Evolutionary conservation across 2,113 vertebrate genomes (phyloP), one percentile per base, ranked within the genome.

Genomic region (Oncorhynchus gorbuscha): DNA sequence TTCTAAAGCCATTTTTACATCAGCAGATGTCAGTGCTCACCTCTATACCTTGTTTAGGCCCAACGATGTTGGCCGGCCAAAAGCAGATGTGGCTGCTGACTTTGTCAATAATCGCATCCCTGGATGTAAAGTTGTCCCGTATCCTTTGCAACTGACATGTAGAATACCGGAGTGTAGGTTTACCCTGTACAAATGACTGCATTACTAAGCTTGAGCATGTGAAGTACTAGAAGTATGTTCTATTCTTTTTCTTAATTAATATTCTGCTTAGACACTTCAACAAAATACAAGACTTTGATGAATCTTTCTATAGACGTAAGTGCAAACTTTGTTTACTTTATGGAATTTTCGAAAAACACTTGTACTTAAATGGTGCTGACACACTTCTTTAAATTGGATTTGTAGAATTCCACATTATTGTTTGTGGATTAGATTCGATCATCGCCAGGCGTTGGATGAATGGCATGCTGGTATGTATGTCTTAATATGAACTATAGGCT

Each of bases 371-470:
- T 14, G 28, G 2, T 5, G 39, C 32, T 45, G 65, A 5, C 0
- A 62, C 0, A 62, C 0, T 1, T 77, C 64, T 14, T 70, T 2
- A 69, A 8, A 35, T 18, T 51, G 20, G 22, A 11, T 69, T 6
- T 76, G 35, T 81, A 98, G 97, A 98, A 83, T 98, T 98, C 90
- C 97, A 98, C 88, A 97, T 98, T 80, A 96, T 98, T 75, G 96
- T 97, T 7, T 97, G 97, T 90, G 97, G 97, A 20, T 89, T 98
- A 89, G 97, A 98, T 83, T 98, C 97, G 66, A 94, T 98, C 84
- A 95, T 98, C 79, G 96, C 97, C 88, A 93, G 96, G 92, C 94
- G 97, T 84, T 99, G 97, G 96, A 96, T 98, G 91, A 98, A 98
- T 83, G 97, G 96, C 81, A 98, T 98, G 97, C 94, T 98, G 96